Base-by-base conservation (phyloP, 1,140 invertebrate species). In the Lepeophtheirus salmonis region DNA sequence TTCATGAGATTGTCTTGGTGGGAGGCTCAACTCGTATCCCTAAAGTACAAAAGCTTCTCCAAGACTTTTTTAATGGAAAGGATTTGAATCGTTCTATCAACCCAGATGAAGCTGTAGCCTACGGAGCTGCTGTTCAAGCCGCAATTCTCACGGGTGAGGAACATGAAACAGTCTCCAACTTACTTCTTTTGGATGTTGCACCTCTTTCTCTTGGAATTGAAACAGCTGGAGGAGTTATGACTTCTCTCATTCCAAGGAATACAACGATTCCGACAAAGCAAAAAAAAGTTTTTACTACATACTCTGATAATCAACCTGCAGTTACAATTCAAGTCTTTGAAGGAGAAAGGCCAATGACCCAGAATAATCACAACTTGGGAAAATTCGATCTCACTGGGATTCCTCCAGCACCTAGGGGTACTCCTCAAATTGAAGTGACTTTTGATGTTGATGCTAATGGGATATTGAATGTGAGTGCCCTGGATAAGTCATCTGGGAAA, bases 91-190 rank as follows among this genome's bases (percentile, higher is more conserved):
- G n/a, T n/a, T n/a, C n/a, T n/a, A n/a, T n/a, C n/a, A n/a, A n/a
- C n/a, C n/a, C n/a, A n/a, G n/a, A 77, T 67, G 75, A 77, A 64
- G 75, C 75, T 62, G 75, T 77, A 18, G 76, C 76, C n/a, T 77
- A 76, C 67, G 68, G 68, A 48, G 56, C 70, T 52, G 86, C 87
- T 17, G 84, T 88, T 1, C 86, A 88, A 73, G 83, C 87, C 66
- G 92, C 92, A 65, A 95, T 96, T 66, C 74, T 97, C 62, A 83
- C 86, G 67, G 92, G 91, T 62, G 89, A 95, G 71, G 92, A 91
- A 69, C 89, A 86, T 17, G 87, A 95, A 69, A 84, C 84, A 67
- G 87, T 85, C 2, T 84, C 86, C 66, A 89, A 79, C 65, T 63
- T 80, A 17, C 66, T 80, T 6, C 68, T 80, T 41, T 66, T 80